Evolutionary conservation across 2,888 invertebrate genomes (phyloP).

Genomic region (Pherbina coryleti): DNA sequence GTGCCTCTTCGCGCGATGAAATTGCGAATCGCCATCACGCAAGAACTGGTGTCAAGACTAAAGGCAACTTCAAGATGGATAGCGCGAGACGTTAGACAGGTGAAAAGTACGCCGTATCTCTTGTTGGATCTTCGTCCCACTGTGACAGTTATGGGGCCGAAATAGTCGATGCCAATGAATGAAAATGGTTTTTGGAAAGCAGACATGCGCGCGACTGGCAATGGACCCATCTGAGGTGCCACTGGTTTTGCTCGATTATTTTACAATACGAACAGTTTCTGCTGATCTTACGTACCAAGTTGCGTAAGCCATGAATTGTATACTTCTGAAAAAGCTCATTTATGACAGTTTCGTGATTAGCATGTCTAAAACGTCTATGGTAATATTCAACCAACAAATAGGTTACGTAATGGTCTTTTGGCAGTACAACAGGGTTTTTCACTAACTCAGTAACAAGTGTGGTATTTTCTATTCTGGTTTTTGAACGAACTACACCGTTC

Average conservation of each 20-base stretch:
- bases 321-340: slow-evolving; percentile 27
- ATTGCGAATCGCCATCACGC: slow-evolving; percentile 8
- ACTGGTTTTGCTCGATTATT: slow-evolving; percentile 41
- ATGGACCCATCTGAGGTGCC: too few relatives aligned
- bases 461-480: too few relatives aligned
- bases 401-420: slow-evolving; percentile 8
- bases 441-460: too few relatives aligned
- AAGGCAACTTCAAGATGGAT: slow-evolving; percentile 32
- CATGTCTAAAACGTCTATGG: not conserved
- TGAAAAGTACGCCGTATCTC: too few relatives aligned
- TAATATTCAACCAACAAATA: slow-evolving; percentile 5
- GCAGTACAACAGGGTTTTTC: not conserved
- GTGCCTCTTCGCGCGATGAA: too few relatives aligned
- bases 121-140: too few relatives aligned
- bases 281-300: slow-evolving; percentile 20
- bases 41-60: slow-evolving; percentile 19
- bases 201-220: too few relatives aligned
- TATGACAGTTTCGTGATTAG: slow-evolving; percentile 9
- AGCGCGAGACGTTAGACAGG: too few relatives aligned
- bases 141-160: too few relatives aligned
- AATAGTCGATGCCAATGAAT: too few relatives aligned
- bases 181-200: too few relatives aligned
- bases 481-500: too few relatives aligned
- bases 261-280: slow-evolving; percentile 22
- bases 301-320: slow-evolving; percentile 39